A percentile compares a stretch with the other conserved stretches of the same genome.
Conservation (phyloP, 2,888 invertebrate genomes). For the Conomelus anceps region DNA sequence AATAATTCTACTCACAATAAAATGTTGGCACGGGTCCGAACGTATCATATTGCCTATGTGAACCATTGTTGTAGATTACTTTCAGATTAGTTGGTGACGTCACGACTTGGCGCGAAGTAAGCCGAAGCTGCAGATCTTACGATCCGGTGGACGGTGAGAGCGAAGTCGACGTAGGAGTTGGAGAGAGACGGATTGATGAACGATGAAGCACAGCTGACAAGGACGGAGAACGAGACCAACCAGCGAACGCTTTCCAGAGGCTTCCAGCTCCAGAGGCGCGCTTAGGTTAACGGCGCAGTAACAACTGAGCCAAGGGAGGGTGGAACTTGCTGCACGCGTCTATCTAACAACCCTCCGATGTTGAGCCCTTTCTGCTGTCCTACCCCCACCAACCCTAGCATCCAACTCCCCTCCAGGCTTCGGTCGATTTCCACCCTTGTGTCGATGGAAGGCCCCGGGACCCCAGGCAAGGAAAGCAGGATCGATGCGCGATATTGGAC, state of each 20-base stretch:
- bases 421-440: neutral
- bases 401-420: neutral
- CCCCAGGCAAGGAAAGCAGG: neutral
- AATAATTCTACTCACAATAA: conserved; percentile 29
- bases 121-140: neutral
- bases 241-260: neutral
- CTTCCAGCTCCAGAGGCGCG: neutral
- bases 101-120: too few relatives aligned
- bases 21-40: conserved; percentile 31
- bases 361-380: neutral
- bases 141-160: neutral
- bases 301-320: neutral
- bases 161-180: neutral
- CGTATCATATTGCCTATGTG: conserved; percentile 34
- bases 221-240: neutral
- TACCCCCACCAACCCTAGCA: neutral
- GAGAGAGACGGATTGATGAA: neutral
- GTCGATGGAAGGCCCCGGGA: neutral
- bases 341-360: neutral
- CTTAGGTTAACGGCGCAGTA: neutral
- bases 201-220: neutral
- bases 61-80: conserved; percentile 30
- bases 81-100: neutral
- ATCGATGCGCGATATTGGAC: neutral
- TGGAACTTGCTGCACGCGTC: neutral